Base-by-base conservation (phyloP, 2,113 vertebrate genomes). In the Aepyceros melampus region DNA sequence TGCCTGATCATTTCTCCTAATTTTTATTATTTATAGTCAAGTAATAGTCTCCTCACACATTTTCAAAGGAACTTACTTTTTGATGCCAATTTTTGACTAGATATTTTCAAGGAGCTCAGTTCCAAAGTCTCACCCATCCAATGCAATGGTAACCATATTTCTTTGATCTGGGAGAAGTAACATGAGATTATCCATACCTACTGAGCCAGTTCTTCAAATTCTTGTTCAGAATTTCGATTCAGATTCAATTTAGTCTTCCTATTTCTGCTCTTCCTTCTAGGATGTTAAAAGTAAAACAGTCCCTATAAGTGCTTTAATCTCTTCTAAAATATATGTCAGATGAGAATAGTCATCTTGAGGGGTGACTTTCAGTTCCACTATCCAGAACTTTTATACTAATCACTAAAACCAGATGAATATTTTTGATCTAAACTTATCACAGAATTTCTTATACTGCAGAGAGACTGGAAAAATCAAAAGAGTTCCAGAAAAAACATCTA, bases 1-100 rank as follows among this genome's bases (percentile, higher is more conserved):
- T 99, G 99, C 99, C 99, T 99, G 99, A 96, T 99, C 99, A 91
- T 99, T 99, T 97, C 99, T 99, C 99, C 99, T 99, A 98, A 99
- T 99, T 98, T 98, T 99, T 98, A 78, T 99, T 99, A 97, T 99
- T 99, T 40, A 98, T 96, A 98, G 99, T 99, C 40, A 98, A 96
- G 97, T 99, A 31, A 62, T 31, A 62, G 13, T 62, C 60, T 60
- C 27, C 99, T 96, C 99, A 99, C 99, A 98, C 2, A 99, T 99
- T 98, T 99, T 99, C 93, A 99, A 98, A 89, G 99, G 98, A 53
- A 99, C 98, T 36, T 98, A 97, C 1, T 97, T 82, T 81, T 98
- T 99, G 36, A 99, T 99, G 36, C 99, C 99, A 98, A 99, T 99
- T 98, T 99, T 97, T 99, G 98, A 98, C 99, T 99, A 99, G 87